Evolutionary conservation across 64 coral and sea anemone genomes (phyloP), one percentile per base, ranked within the genome.

Genomic region (Pocillopora verrucosa): DNA sequence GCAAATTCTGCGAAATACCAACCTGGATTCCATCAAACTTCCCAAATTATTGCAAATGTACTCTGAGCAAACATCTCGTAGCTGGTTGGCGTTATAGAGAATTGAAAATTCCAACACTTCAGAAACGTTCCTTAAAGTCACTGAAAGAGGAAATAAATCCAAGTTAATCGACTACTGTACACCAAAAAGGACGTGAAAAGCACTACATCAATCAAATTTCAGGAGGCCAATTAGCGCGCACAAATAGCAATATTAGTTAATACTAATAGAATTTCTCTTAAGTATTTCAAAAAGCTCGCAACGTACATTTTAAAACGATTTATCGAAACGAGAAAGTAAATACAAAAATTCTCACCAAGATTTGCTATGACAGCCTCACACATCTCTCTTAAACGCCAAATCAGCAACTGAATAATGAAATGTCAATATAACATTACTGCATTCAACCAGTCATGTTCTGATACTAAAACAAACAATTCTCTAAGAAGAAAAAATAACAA

Each of bases 81-180:
- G 88, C 20, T 95, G 90, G 17, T 74, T 63, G 16, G 96, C 96
- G 74, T 95, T 98, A 73, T 98, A 98, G 9, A 98, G 79, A 72
- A 77, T 77, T 0, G 96, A 87, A 76, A 98, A 98, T 63, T 98
- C 96, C 74, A 98, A 58, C 36, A 98, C 34, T 20, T 98, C 93
- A 56, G 89, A 76, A 58, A 77, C 91, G 80, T 96, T 96, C 57
- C 73, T 96, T 62, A 89, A 96, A 3, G 90, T 79, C 61, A 96
- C 94, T 96, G 65, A 13, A 67, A 83, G 13, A 89, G 67, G 77
- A 56, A 24, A 36, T 13, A 83, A 62, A 65, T 15, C 9, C 20
- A 70, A 7, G 10, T 70, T 11, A 25, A 15, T 63, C 16, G 2
- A 36, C 34, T 25, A 72, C 58, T 72, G 14, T 26, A 72, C 19